Conservation (phyloP, 1,140 invertebrate genomes). For the Triops cancriformis region DNA sequence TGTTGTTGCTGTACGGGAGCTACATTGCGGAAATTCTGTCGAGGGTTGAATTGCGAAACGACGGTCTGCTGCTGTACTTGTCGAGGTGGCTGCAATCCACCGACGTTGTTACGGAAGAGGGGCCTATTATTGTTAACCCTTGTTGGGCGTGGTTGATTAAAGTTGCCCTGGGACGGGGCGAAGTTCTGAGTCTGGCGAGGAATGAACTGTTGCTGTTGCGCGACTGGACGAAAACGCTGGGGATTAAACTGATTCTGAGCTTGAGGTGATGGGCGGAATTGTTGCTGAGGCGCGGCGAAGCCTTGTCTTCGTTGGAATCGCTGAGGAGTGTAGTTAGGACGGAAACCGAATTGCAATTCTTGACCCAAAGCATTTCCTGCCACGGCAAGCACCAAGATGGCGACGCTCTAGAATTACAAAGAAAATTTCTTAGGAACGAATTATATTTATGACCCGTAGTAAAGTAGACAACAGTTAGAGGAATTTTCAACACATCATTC, state of each 20-base stretch:
- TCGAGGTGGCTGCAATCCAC: neutral
- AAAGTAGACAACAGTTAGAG: neutral
- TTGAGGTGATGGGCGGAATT: neutral
- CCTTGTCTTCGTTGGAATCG: neutral
- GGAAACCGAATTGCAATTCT: neutral
- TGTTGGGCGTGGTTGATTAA: neutral
- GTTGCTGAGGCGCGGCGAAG: neutral
- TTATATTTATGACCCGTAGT: neutral
- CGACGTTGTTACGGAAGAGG: slow-evolving; percentile 5
- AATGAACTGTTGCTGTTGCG: neutral
- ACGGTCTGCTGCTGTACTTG: slow-evolving; percentile 17
- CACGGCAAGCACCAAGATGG: neutral
- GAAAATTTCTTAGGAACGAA: neutral
- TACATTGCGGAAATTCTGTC: slow-evolving; percentile 5
- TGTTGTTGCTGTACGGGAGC: neutral
- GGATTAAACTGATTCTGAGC: neutral
- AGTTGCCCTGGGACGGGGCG: neutral
- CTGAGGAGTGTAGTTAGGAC: neutral
- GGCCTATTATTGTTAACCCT: neutral
- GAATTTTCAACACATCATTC: neutral
- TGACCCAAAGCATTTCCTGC: neutral
- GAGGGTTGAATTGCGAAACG: neutral
- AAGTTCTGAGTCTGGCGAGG: neutral
- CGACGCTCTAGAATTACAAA: neutral
- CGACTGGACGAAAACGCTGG: neutral